Conservation (phyloP, 2,113 vertebrate genomes). For the Gobio gobio region DNA sequence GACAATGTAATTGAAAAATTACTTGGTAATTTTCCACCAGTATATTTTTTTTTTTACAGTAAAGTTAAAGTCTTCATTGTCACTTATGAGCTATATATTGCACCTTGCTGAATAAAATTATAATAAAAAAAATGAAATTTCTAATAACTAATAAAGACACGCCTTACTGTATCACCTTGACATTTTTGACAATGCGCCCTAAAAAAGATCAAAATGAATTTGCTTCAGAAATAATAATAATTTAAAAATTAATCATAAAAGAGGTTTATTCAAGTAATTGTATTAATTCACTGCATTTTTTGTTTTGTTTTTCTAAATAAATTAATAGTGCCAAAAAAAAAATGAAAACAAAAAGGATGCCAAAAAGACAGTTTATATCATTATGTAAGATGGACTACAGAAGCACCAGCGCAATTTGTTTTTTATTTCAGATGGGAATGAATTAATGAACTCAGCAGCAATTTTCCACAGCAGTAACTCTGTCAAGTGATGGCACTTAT, state of each 20-base stretch:
- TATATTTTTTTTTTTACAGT: too few relatives aligned
- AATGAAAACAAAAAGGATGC: not conserved
- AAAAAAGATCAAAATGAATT: too few relatives aligned
- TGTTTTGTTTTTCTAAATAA: not conserved
- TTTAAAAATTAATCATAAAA: not conserved
- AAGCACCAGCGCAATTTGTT: not conserved
- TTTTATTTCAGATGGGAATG: not conserved
- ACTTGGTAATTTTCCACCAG: too few relatives aligned
- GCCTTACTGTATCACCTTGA: not conserved
- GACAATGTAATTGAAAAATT: too few relatives aligned
- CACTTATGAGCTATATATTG: too few relatives aligned
- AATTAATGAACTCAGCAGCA: constrained; percentile 10
- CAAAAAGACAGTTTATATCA: not conserved
- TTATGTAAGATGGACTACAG: not conserved
- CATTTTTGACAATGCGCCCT: not conserved
- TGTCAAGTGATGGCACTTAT: not conserved
- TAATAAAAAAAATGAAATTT: too few relatives aligned
- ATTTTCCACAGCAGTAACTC: constrained; percentile 15
- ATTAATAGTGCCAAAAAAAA: too few relatives aligned
- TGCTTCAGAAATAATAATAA: not conserved
- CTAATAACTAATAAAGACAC: not conserved
- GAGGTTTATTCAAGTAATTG: not conserved
- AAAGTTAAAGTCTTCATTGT: too few relatives aligned
- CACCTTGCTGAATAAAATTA: too few relatives aligned
- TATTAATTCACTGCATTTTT: not conserved